Percentiles rank a stretch among this genome's conserved stretches.
phyloP scores from a whole-genome alignment of 2,797 vertebrate genomes.

The Melanotaenia boesemani region DNA sequence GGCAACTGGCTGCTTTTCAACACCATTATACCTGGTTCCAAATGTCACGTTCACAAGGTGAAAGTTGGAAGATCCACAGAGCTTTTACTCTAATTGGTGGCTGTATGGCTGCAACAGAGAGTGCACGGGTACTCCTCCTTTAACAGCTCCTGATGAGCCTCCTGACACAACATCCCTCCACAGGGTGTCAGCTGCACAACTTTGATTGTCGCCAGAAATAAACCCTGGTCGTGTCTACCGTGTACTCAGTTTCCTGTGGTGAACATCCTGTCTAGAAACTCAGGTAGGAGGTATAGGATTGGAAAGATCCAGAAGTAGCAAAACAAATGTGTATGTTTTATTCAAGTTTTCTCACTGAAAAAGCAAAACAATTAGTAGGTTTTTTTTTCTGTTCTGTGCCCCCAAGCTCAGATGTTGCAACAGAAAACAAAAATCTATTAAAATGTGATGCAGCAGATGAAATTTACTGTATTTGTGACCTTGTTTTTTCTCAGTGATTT shows the following conservation, averaged over 20 bases:
- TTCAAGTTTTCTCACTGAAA: not conserved
- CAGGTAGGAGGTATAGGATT: conserved; percentile 7
- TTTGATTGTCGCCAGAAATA: conserved; percentile 74
- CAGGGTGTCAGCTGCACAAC: conserved; percentile 54
- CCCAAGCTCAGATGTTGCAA: too few species aligned
- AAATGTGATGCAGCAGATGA: not conserved
- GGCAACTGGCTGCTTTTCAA: conserved; percentile 70
- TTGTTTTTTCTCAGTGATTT: not conserved
- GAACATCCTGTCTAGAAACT: conserved; percentile 35
- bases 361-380: not conserved
- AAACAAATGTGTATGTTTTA: conserved; percentile 6
- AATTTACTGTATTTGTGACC: not conserved
- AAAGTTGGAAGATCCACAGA: conserved; percentile 57
- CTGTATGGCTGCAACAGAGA: conserved; percentile 62
- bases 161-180: conserved; percentile 64
- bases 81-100: conserved; percentile 81
- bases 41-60: conserved; percentile 70
- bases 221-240: conserved; percentile 29
- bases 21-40: conserved; percentile 46
- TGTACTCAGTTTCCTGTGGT: conserved; percentile 27
- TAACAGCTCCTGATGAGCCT: conserved; percentile 50
- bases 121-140: conserved; percentile 45
- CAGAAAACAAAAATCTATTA: not conserved
- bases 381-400: not conserved
- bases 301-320: not conserved